Evolutionary conservation across 2,797 vertebrate genomes (phyloP).

Genomic region (Anguilla megastoma): DNA sequence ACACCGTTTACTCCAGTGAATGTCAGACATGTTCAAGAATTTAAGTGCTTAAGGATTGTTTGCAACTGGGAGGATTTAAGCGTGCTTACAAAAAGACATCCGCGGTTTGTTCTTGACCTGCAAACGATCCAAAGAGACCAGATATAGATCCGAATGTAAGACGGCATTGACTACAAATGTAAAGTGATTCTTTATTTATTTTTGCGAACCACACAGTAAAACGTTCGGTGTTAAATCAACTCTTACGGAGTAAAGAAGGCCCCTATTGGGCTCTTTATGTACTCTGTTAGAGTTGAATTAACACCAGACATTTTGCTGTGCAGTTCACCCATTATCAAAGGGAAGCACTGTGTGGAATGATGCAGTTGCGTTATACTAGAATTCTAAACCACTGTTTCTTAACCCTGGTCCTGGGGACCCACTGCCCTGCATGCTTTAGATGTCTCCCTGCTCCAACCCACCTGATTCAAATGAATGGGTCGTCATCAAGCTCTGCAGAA

Average conservation of each 20-base stretch:
- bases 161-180: background rate
- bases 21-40: background rate
- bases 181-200: constrained; percentile 5
- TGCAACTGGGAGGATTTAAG: constrained; percentile 4
- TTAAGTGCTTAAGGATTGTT: background rate
- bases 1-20: background rate
- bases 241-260: too few relatives aligned
- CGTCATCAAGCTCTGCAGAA: background rate
- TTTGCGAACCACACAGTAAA: background rate
- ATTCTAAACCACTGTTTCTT: background rate
- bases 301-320: background rate
- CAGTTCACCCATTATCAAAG: background rate
- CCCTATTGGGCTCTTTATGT: too few relatives aligned
- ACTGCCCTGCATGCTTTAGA: too few relatives aligned
- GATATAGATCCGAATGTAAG: background rate
- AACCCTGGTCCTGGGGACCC: too few relatives aligned
- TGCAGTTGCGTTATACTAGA: background rate
- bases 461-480: too few relatives aligned
- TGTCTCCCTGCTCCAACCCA: too few relatives aligned
- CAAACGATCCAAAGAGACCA: background rate
- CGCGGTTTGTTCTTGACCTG: background rate
- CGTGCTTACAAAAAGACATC: background rate
- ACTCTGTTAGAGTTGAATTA: too few relatives aligned
- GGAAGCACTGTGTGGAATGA: background rate
- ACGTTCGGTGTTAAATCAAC: too few relatives aligned